Evolutionary conservation across 2,113 vertebrate species (phyloP).

Genomic region (Crotalus horridus): DNA sequence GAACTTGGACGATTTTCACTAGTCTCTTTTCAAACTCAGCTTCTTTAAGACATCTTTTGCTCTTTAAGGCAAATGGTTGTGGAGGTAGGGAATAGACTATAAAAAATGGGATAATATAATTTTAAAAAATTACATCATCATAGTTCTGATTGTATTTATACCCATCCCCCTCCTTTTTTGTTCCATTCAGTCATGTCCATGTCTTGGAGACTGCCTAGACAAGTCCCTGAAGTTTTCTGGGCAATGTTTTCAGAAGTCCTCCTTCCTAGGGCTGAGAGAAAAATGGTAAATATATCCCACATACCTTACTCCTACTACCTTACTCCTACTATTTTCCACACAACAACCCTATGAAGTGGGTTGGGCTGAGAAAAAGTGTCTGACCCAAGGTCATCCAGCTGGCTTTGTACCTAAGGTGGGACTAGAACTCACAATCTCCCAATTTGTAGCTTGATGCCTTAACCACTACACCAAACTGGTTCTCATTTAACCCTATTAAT

Average conservation of each 20-base stretch:
- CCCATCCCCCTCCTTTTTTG: neutral
- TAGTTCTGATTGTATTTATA: neutral
- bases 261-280: neutral
- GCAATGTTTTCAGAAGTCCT: neutral
- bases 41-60: neutral
- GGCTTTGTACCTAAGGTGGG: neutral
- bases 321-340: neutral
- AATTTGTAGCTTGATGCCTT: neutral
- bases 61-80: neutral
- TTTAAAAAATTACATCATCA: neutral
- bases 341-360: neutral
- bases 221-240: neutral
- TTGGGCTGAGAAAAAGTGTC: neutral
- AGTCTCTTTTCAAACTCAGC: neutral
- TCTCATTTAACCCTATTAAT: neutral
- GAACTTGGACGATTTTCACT: neutral
- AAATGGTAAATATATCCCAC: neutral
- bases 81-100: neutral
- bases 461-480: neutral
- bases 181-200: neutral
- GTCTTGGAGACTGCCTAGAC: no score
- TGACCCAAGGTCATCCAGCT: neutral
- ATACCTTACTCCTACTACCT: neutral
- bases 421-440: neutral
- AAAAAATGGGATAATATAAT: neutral